Percentiles rank a stretch among this genome's conserved stretches.
Conservation (phyloP, 2,113 vertebrate genomes). For the Hassar affinis region DNA sequence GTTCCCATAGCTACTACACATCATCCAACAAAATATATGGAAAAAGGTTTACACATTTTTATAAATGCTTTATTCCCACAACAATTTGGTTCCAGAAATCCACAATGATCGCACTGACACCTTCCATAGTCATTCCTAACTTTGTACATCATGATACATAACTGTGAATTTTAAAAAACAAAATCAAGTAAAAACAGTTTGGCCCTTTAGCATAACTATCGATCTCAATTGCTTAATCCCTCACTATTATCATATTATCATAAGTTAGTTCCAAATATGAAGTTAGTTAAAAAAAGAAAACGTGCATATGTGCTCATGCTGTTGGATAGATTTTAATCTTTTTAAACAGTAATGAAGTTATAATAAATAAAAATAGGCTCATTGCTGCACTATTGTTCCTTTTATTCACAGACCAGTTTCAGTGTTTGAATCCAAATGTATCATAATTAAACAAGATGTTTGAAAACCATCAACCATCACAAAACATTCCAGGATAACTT, state of each 20-base stretch:
- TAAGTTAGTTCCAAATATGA: background rate
- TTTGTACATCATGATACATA: background rate
- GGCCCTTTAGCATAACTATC: background rate
- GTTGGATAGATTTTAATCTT: background rate
- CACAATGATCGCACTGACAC: background rate
- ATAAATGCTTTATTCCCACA: background rate
- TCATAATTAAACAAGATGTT: background rate
- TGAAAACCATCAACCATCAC: background rate
- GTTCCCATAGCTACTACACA: background rate
- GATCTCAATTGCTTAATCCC: background rate
- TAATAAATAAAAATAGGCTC: background rate
- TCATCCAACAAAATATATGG: background rate
- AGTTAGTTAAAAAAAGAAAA: background rate
- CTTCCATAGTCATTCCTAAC: background rate
- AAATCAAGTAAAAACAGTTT: background rate
- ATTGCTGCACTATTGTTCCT: background rate
- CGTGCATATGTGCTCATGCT: background rate
- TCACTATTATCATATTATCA: background rate
- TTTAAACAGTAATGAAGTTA: background rate
- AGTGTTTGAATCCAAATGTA: background rate
- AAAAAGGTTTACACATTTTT: background rate
- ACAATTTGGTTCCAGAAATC: background rate
- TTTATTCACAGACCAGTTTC: background rate
- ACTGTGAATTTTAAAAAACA: background rate
- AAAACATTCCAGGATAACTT: background rate